Conservation (phyloP, 2,888 invertebrate genomes). For the Phengaris arion region DNA sequence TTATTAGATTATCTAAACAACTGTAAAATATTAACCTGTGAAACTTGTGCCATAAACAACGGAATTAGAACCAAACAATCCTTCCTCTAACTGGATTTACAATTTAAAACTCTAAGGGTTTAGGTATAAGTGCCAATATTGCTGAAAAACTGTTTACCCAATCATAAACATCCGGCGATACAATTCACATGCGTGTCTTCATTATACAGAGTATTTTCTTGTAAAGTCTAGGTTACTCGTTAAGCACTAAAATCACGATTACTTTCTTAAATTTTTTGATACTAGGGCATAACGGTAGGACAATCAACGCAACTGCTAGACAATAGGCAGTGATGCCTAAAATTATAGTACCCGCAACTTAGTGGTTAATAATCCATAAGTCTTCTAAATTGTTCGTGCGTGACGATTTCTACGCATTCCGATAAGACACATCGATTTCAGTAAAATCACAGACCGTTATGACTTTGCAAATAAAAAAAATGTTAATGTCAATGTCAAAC, state of each 20-base stretch:
- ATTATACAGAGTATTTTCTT: constrained; percentile 58
- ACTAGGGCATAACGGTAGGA: constrained; percentile 49
- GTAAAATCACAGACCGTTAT: constrained; percentile 36
- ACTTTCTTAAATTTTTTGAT: constrained; percentile 30
- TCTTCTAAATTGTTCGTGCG: constrained; percentile 58
- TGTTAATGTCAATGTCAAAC: constrained; percentile 36
- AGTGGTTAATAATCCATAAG: constrained; percentile 58
- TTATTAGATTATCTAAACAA: constrained; percentile 28
- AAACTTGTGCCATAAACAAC: constrained; percentile 32
- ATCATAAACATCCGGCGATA: constrained; percentile 61
- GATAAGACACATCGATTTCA: constrained; percentile 38
- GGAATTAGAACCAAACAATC: constrained; percentile 37
- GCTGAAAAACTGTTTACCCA: constrained; percentile 30
- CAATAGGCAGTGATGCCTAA: constrained; percentile 62
- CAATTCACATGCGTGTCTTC: constrained; percentile 44
- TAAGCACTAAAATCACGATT: constrained; percentile 1
- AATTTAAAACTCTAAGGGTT: constrained; percentile 35
- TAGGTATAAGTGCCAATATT: constrained; percentile 34
- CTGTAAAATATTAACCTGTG: constrained; percentile 30
- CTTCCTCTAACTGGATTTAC: constrained; percentile 16
- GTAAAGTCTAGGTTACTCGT: constrained; percentile 42
- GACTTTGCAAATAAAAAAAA: constrained; percentile 38
- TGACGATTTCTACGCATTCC: constrained; percentile 61
- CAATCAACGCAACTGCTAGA: constrained; percentile 61
- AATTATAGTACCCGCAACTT: constrained; percentile 59